Percentiles rank a stretch among this genome's conserved stretches.
Evolutionary conservation across 2,113 vertebrate genomes (phyloP).

Genomic region (Grammomys surdaster): DNA sequence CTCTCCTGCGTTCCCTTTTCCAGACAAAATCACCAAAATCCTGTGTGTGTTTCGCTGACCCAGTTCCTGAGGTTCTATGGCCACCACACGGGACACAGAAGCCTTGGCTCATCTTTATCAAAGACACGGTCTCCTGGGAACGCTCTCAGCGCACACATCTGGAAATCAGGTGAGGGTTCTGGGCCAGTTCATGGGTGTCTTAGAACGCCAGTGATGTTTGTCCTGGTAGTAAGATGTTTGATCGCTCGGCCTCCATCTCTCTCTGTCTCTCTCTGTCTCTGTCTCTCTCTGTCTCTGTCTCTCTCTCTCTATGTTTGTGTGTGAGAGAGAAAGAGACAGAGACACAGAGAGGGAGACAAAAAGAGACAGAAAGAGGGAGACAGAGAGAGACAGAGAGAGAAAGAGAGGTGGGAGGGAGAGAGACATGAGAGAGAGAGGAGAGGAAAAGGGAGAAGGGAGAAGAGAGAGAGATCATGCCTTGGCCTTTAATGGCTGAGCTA

Average conservation of each 20-base stretch:
- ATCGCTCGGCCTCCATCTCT: background rate
- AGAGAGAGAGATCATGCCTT: background rate
- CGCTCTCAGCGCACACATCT: background rate
- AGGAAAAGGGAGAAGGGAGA: background rate
- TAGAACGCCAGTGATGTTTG: accelerated
- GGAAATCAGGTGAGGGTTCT: background rate
- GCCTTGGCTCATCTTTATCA: too few species aligned
- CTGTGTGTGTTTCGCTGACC: accelerated
- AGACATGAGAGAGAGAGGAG: background rate
- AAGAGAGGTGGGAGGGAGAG: too few species aligned
- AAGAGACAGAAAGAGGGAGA: too few species aligned
- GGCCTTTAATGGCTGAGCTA: background rate
- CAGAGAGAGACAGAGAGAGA: background rate
- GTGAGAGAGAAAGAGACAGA: too few species aligned
- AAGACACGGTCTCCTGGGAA: accelerated
- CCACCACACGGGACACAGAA: accelerated
- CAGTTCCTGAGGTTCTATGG: accelerated
- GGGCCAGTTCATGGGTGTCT: background rate
- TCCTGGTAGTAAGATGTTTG: too few species aligned
- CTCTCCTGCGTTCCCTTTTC: background rate
- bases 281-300: too few species aligned
- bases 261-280: too few species aligned
- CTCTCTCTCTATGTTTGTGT: background rate
- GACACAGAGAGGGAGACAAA: too few species aligned
- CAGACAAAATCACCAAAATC: background rate